Base-by-base conservation (phyloP, 2,888 invertebrate species). In the Philopedon plagiatum region DNA sequence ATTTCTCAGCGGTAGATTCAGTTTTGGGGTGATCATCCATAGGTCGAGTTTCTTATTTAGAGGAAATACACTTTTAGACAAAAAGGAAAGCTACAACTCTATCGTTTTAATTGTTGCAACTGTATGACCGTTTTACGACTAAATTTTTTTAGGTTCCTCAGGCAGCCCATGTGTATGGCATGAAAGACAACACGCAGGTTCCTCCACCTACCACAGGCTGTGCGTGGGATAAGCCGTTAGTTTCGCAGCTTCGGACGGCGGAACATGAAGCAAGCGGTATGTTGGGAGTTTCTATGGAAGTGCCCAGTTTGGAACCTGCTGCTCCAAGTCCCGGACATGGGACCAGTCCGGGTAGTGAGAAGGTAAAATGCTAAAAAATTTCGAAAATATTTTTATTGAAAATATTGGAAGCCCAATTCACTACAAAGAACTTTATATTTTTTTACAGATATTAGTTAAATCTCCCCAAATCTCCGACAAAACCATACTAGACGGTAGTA, bases 211-310 rank as follows among this genome's bases (percentile, higher is more conserved):
- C 72, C 1, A 87, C 23, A 87, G 89, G 29, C 88, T 91, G 4
- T 46, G 95, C 95, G 1, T 95, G 95, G 95, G 94, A 94, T 78
- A 95, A 95, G 84, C 94, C 94, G 2, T 91, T 94, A 78, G 90
- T 91, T 32, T 90, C 92, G 80, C 89, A 91, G 58, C 83, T 93
- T 76, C 87, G 91, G 70, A 13, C 69, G 7, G n/a, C 64, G 4
- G 90, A 88, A 76, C 87, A 87, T 15, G 84, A 85, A 56, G 76
- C 82, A 32, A 84, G 83, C 13, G 74, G 73, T 57, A 78, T 84
- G 70, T 73, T 84, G 34, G 79, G 79, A 7, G 81, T 83, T 9
- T 75, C 80, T 18, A 80, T 85, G 39, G 85, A 86, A 19, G 79
- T 78, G 44, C 80, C 82, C n/a, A 83, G 83, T 67, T 75, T 76